Conservation (phyloP, 2,797 vertebrate genomes). For the Triplophysa yarkandensis region DNA sequence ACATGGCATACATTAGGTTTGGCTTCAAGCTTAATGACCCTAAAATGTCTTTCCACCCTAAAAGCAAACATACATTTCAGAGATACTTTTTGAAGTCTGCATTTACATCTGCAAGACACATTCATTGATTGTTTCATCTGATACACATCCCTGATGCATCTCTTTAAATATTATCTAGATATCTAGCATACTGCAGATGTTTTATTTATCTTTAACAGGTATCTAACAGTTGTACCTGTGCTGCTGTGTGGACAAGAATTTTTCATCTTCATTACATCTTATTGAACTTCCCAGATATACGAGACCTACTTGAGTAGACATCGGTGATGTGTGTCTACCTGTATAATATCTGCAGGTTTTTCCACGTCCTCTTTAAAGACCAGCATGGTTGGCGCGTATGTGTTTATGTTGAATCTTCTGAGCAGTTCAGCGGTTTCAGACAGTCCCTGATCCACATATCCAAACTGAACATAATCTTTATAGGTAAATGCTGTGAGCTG, state of each 20-base stretch:
- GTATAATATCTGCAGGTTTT: constrained; percentile 87
- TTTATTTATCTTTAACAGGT: too few species aligned
- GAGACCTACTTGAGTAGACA: too few species aligned
- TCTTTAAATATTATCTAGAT: too few species aligned
- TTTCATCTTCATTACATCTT: background rate
- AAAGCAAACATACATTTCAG: too few species aligned
- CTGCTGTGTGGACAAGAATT: background rate
- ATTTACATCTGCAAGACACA: too few species aligned
- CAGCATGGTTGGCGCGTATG: constrained; percentile 88
- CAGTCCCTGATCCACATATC: constrained; percentile 87
- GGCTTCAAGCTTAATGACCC: background rate
- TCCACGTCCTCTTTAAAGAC: constrained; percentile 89
- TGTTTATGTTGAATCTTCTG: constrained; percentile 88
- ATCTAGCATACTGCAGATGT: too few species aligned
- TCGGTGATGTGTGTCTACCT: constrained; percentile 68
- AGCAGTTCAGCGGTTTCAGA: constrained; percentile 83
- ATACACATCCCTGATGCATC: too few species aligned
- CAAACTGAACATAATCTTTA: constrained; percentile 91
- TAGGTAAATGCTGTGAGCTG: constrained; percentile 92
- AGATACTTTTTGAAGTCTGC: too few species aligned
- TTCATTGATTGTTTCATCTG: too few species aligned
- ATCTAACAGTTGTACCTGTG: too few species aligned
- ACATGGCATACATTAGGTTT: background rate
- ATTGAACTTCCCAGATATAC: background rate
- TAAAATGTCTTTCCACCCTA: background rate